Evolutionary conservation across 2,797 vertebrate species (phyloP), one percentile per base, ranked within the genome.

Genomic region (Scolopax rusticola): DNA sequence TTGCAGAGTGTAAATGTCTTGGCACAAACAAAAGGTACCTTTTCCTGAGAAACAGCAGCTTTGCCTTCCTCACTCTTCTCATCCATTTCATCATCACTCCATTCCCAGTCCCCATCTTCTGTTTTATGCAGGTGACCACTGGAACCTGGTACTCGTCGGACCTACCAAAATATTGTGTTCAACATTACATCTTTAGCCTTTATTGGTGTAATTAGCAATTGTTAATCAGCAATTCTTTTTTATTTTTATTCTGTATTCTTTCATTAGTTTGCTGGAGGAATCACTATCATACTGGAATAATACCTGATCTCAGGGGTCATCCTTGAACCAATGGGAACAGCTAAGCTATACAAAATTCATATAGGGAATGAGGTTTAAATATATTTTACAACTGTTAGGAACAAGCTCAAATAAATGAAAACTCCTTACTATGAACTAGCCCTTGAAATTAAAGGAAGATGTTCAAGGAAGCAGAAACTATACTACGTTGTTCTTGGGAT

Each of bases 101-200:
- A 99, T 96, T 99, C 99, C 99, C 99, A 99, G 93, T 99, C 99
- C 30, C 99, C 99, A 45, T 99, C 99, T 97, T 99, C 99, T 1
- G 99, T 99, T 98, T 99, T 99, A 98, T 99, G 99, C 81, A 99
- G 98, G 95, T 99, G 99, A 69, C 99, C 99, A 8, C 99, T 99
- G 71, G 99, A 99, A 91, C 99, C 99, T 0, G 99, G 99, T 63
- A 99, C 99, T 97, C 99, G 98, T 94, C 99, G 98, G 87, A 99
- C 99, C 99, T 99, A 96, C 18, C 87, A 94, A 95, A 65, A 78
- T 38, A 88, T 51, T 43, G 41, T 23, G 27, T 40, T 80, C 45
- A 73, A 50, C 16, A 43, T 68, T 80, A 87, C 23, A 48, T 45
- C 50, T 68, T 59, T 17, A 63, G 33, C 11, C 27, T 74, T 84